phyloP scores from a whole-genome alignment of 2,888 invertebrate genomes.

The Tyria jacobaeae region DNA sequence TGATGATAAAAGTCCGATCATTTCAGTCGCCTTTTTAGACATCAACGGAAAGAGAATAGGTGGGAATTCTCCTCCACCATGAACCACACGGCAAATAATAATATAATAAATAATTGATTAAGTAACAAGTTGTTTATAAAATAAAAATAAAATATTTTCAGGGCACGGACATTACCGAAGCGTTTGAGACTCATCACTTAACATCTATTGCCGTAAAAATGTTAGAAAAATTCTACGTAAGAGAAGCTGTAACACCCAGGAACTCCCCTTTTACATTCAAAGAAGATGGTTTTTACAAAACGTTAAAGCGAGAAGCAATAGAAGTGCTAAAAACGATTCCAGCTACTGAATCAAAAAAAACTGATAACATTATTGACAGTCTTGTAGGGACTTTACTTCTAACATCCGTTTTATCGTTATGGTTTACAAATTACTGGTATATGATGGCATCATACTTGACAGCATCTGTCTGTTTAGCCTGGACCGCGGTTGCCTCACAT shows the following conservation, averaged over 20 bases:
- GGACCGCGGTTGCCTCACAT: constrained; percentile 88
- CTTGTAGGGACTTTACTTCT: constrained; percentile 68
- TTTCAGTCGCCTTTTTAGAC: too few relatives aligned
- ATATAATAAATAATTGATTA: too few relatives aligned
- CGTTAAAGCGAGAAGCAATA: constrained; percentile 87
- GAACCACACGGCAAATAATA: too few relatives aligned
- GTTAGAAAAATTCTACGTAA: constrained; percentile 88
- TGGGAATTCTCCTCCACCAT: too few relatives aligned
- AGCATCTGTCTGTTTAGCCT: constrained; percentile 84
- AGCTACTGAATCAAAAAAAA: constrained; percentile 47
- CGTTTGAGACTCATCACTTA: constrained; percentile 87
- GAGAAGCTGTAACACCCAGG: constrained; percentile 88
- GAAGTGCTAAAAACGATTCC: constrained; percentile 86
- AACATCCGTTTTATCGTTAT: constrained; percentile 65
- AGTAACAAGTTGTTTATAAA: neutral
- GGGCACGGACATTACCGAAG: constrained; percentile 89
- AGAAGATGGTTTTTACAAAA: constrained; percentile 91
- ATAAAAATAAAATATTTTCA: constrained; percentile 53
- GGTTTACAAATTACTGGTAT: constrained; percentile 61
- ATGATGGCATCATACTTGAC: constrained; percentile 58
- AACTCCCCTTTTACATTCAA: constrained; percentile 91
- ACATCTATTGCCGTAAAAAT: constrained; percentile 84
- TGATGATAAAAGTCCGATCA: too few relatives aligned
- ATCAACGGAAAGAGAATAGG: too few relatives aligned
- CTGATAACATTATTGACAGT: constrained; percentile 70